These are phyloP conservation scores for Acleris holmiana DNA, from an alignment of 2,888 invertebrate genomes.

Conservation along the genomic window DNA sequence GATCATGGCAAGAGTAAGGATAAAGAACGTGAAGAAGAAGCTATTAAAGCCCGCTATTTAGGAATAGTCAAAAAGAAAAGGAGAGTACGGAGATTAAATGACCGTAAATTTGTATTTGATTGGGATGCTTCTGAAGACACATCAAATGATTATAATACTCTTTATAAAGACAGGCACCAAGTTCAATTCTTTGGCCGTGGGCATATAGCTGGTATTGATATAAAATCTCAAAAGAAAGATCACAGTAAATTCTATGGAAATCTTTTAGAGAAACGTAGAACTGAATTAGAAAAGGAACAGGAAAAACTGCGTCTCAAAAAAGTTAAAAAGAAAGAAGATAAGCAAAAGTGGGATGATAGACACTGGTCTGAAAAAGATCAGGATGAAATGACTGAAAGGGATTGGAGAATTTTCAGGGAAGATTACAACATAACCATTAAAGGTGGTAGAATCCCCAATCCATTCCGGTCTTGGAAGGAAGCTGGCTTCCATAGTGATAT, in stretches of 20 bases:
- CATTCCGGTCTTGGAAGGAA: slow-evolving; percentile 97
- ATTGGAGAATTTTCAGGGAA: slow-evolving; percentile 99
- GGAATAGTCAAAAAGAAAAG: slow-evolving; percentile 97
- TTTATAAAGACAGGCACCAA: slow-evolving; percentile 98
- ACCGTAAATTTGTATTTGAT: slow-evolving; percentile 99
- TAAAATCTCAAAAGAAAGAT: slow-evolving; percentile 97
- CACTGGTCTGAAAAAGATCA: slow-evolving; percentile 99
- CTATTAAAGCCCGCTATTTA: slow-evolving; percentile 97
- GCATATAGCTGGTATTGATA: slow-evolving; percentile 98
- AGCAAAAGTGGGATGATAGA: slow-evolving; percentile 99
- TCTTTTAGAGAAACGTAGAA: slow-evolving; percentile 96
- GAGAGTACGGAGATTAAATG: slow-evolving; percentile 96
- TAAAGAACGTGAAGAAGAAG: slow-evolving; percentile 96
- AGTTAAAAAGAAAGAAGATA: slow-evolving; percentile 97
- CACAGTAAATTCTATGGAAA: slow-evolving; percentile 99
- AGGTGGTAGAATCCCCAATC: slow-evolving; percentile 98
- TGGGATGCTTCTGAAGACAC: slow-evolving; percentile 99
- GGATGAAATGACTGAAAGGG: slow-evolving; percentile 98
- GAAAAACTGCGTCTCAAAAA: slow-evolving; percentile 96
- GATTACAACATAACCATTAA: slow-evolving; percentile 99
- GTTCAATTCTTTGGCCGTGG: slow-evolving; percentile 99
- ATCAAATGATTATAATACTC: slow-evolving; percentile 97
- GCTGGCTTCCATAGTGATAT: slow-evolving; percentile 95
- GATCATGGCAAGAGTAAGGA: slow-evolving; percentile 88
- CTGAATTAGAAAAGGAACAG: slow-evolving; percentile 98